Percentiles rank a stretch among this genome's conserved stretches.
Evolutionary conservation across 2,113 vertebrate species (phyloP).

Genomic region (Ancistrus triradiatus): DNA sequence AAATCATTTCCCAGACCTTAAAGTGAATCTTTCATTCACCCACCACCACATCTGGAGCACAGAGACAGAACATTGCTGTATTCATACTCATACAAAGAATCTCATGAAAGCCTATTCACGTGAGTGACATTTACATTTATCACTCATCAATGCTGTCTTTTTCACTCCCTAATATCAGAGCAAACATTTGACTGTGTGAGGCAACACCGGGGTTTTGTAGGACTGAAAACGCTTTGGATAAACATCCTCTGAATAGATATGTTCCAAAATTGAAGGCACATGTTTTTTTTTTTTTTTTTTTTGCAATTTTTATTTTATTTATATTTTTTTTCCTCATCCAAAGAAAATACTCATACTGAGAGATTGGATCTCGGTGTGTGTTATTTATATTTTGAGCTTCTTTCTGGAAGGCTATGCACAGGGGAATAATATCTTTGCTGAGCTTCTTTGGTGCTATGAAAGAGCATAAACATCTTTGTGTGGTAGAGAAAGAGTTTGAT

Average conservation of each 20-base stretch:
- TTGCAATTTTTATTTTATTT: not conserved
- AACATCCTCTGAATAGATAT: slow-evolving; percentile 10
- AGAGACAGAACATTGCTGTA: slow-evolving; percentile 8
- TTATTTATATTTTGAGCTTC: slow-evolving; percentile 31
- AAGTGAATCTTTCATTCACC: slow-evolving; percentile 28
- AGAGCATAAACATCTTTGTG: not conserved
- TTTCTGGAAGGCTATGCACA: slow-evolving; percentile 22
- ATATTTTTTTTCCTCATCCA: not conserved
- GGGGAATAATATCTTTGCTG: slow-evolving; percentile 13
- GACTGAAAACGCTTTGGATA: slow-evolving; percentile 12
- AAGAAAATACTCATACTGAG: slow-evolving; percentile 25
- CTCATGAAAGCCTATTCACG: slow-evolving; percentile 30
- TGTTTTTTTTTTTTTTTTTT: not conserved
- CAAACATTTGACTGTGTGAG: slow-evolving; percentile 36
- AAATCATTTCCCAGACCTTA: slow-evolving; percentile 28
- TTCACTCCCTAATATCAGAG: slow-evolving; percentile 28
- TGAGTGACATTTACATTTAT: slow-evolving; percentile 17
- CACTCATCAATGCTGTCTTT: slow-evolving; percentile 29
- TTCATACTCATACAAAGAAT: slow-evolving; percentile 11
- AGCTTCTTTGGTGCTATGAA: not conserved
- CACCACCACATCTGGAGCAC: slow-evolving; percentile 2
- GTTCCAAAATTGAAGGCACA: slow-evolving; percentile 18
- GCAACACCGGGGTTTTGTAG: slow-evolving; percentile 23
- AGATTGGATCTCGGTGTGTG: slow-evolving; percentile 40
- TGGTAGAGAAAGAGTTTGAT: not conserved